phyloP scores from a whole-genome alignment of 2,113 vertebrate genomes.

The Dryoscopus gambensis region DNA sequence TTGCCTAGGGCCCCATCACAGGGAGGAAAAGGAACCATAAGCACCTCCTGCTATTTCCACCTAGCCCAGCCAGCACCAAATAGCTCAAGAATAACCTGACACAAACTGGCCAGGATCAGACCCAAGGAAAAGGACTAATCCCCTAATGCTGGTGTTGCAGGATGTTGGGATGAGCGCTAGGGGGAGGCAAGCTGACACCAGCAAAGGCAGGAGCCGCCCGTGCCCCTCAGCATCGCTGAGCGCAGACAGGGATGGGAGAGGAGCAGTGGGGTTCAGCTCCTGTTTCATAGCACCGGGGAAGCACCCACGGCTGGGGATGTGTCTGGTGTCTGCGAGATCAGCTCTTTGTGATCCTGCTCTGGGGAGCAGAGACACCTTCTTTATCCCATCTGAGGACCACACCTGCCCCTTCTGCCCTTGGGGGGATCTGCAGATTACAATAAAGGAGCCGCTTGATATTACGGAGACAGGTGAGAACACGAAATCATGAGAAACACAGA shows the following conservation, averaged over 20 bases:
- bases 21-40: neutral
- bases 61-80: neutral
- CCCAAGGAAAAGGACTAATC: neutral
- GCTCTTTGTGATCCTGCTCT: neutral
- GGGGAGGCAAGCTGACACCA: constrained; percentile 5
- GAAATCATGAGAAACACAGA: neutral
- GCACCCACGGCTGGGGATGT: neutral
- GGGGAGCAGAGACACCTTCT: accelerated
- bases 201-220: neutral
- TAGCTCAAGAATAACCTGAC: neutral
- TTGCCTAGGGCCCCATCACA: neutral
- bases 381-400: neutral
- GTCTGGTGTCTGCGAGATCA: neutral
- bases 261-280: neutral
- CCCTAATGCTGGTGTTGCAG: neutral
- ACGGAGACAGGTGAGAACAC: neutral
- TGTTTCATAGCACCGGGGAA: neutral
- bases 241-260: accelerated
- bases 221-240: neutral
- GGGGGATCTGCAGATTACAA: neutral
- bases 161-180: neutral
- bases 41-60: neutral
- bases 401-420: neutral
- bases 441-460: neutral
- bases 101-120: neutral